phyloP scores from a whole-genome alignment of 2,888 invertebrate genomes.

The Amphiduros pacificus region DNA sequence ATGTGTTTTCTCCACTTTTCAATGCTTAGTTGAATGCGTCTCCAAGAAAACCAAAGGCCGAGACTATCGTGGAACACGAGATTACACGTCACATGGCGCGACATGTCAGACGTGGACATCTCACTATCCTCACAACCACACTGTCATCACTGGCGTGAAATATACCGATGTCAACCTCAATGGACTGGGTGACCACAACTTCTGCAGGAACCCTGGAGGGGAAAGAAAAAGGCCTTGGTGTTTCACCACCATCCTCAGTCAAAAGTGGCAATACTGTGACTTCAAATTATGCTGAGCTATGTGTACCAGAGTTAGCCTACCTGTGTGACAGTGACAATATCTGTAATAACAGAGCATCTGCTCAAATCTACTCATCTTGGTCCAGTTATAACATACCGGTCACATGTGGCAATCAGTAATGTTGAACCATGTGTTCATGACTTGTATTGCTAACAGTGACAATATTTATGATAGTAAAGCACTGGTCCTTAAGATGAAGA shows the following conservation, averaged over 20 bases:
- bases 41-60: conserved; percentile 53
- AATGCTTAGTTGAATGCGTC: conserved; percentile 11
- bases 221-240: conserved; percentile 65
- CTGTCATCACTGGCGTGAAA: conserved; percentile 17
- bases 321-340: too few species aligned
- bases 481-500: too few species aligned
- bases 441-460: too few species aligned
- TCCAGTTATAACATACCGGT: too few species aligned
- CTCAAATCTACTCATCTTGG: too few species aligned
- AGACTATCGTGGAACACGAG: conserved; percentile 63
- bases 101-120: conserved; percentile 52
- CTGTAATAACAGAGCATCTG: too few species aligned
- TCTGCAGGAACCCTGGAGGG: conserved; percentile 64
- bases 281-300: too few species aligned
- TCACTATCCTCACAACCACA: conserved; percentile 47
- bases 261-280: conserved; percentile 52
- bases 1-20: too few species aligned
- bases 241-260: conserved; percentile 49
- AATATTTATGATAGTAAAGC: too few species aligned
- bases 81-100: conserved; percentile 41
- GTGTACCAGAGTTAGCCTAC: too few species aligned
- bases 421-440: too few species aligned
- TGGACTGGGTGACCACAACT: conserved; percentile 61
- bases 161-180: conserved; percentile 26
- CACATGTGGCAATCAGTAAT: too few species aligned